Evolutionary conservation across 2,888 invertebrate genomes (phyloP), one percentile per base, ranked within the genome.

Genomic region (Drosophila falleni): DNA sequence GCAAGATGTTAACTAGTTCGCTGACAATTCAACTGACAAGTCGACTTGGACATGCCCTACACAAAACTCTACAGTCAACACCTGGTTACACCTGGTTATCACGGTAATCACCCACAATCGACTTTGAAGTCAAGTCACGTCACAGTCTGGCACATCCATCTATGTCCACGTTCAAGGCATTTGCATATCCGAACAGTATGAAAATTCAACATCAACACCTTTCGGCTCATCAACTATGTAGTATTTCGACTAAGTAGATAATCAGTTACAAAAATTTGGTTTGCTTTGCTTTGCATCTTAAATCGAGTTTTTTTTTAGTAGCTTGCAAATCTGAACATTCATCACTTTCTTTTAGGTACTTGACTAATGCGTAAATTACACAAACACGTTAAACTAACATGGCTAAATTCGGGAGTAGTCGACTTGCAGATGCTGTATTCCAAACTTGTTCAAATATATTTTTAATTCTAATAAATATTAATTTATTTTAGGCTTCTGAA

Each of bases 301-400:
- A 71, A 77, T 84, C 54, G 67, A 56, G 60, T 63, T 64, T 69
- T 67, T 67, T 63, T 64, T 69, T 67, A 68, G 64, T 62, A 75
- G 74, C 79, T 71, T 77, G 84, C 87, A 84, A 84, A 86, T 87
- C 84, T 81, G 41, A 46, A 31, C 78, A 60, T 68, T 77, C 67
- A 74, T 74, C 79, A 74, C 87, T 87, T 84, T 84, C 84, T 84
- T 84, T 81, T 62, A 73, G 83, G 81, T 84, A 84, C 84, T 84
- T 68, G 84, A 69, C 81, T 87, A 84, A 84, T 87, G 84, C 80
- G 80, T 78, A 84, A 81, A 74, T 81, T 84, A 87, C 74, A 85
- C 73, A 78, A 71, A 51, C 54, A 39, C 42, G 41, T 54, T 56
- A 58, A 53, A 59, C 54, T 59, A 35, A 23, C 47, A 16, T 46